Evolutionary conservation across 1,140 invertebrate species (phyloP).

Genomic region (Papilio dardanus): DNA sequence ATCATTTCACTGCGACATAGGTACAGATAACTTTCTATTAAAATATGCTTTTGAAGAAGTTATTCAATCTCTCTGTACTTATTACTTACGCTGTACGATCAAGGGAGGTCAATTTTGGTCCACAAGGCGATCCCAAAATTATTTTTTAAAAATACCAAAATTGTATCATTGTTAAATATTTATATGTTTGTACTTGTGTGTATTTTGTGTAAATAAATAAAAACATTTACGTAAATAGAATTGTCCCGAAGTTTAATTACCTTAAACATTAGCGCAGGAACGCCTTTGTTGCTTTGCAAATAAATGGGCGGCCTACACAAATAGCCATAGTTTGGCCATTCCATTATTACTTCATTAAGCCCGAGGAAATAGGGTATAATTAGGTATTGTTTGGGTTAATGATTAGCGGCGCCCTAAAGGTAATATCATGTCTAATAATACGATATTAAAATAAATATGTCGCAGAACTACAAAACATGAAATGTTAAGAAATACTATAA

Average conservation of each 20-base stretch:
- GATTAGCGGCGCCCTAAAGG: background rate
- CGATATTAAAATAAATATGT: background rate
- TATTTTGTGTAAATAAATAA: background rate
- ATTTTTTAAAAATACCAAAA: no score
- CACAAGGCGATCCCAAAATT: no score
- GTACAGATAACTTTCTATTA: background rate
- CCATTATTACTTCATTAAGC: slow-evolving; percentile 18
- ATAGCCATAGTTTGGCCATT: slow-evolving; percentile 21
- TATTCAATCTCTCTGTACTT: no score
- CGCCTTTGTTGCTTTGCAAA: slow-evolving; percentile 17
- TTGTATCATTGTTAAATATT: no score
- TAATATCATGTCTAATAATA: slow-evolving; percentile 1
- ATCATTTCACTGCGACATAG: background rate
- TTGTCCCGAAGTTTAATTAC: slow-evolving; percentile 1
- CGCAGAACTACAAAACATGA: no score
- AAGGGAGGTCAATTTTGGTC: no score
- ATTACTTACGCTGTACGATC: no score
- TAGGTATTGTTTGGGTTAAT: slow-evolving; percentile 20
- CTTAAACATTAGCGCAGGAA: slow-evolving; percentile 8
- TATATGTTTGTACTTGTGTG: background rate
- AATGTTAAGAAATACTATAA: no score
- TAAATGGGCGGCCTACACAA: slow-evolving; percentile 3
- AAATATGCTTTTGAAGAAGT: background rate
- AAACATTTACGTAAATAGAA: background rate
- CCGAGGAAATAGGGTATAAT: slow-evolving; percentile 21